Evolutionary conservation across 1,140 invertebrate species (phyloP), one percentile per base, ranked within the genome.

Genomic region (Muscidifurax raptorellus): DNA sequence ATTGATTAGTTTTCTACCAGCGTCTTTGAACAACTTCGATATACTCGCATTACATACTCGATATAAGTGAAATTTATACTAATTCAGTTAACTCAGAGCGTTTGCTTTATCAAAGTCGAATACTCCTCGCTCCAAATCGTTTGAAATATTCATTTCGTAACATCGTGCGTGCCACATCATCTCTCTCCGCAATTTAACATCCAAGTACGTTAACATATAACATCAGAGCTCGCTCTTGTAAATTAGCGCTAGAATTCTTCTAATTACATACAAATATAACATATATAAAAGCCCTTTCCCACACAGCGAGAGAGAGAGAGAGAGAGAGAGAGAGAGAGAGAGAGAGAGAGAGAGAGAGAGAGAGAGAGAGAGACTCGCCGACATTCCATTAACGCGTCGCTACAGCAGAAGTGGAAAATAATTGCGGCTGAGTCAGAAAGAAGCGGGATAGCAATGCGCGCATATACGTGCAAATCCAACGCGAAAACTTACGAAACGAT

Each of bases 401-500:
- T 59, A 22, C 12, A 36, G 79, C 22, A 47, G 13, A 80, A 71
- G 32, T 40, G 25, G 64, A 52, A 69, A 80, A 59, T 81, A 36
- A 81, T 81, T 81, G 80, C 44, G 5, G 28, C 18, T 72, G 40
- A 72, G 67, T 52, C 69, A 32, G 67, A 59, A 59, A 59, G 52
- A 59, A 59, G 52, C 52, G 22, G 18, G 52, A 59, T 2, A 59
- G 18, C n/a, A n/a, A 5, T 18, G 47, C 15, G 47, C 18, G 12
- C 15, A n/a, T 59, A 59, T 59, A 59, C 52, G 80, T 72, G 69
- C 47, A 59, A 74, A 81, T 81, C 69, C 44, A 59, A 30, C 67
- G 13, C 25, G 64, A 72, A 59, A 80, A 80, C 66, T 80, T 80
- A 59, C 69, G 69, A 81, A 28, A 44, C 25, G 15, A n/a, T 59